phyloP scores from a whole-genome alignment of 2,797 vertebrate species.

The Diplodus puntazzo region DNA sequence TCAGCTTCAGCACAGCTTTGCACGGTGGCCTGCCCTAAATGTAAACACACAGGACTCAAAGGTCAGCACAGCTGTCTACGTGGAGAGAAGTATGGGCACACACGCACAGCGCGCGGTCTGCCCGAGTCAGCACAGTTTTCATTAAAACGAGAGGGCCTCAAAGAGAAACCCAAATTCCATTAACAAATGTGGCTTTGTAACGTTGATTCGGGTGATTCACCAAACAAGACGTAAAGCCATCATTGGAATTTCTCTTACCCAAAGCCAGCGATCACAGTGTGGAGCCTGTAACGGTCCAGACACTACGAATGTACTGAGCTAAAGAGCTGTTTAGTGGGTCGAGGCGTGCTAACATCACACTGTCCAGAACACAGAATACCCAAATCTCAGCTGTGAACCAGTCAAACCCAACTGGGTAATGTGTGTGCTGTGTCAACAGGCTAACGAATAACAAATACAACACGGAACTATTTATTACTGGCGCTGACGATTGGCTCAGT shows the following conservation, averaged over 20 bases:
- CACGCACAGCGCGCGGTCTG: not conserved
- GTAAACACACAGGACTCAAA: conserved; percentile 38
- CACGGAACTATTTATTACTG: not conserved
- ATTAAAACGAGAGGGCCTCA: too few relatives aligned
- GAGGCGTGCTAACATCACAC: not conserved
- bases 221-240: not conserved
- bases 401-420: too few relatives aligned
- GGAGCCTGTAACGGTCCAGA: not conserved
- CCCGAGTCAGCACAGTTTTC: not conserved
- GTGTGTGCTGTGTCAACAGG: too few relatives aligned
- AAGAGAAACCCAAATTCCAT: not conserved
- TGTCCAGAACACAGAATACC: not conserved
- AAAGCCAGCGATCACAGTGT: not conserved
- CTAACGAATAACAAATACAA: not conserved
- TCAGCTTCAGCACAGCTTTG: not conserved
- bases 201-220: not conserved
- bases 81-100: conserved; percentile 1
- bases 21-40: conserved; percentile 12
- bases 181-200: not conserved
- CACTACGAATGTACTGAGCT: not conserved
- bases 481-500: not conserved
- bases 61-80: conserved; percentile 8
- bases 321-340: not conserved
- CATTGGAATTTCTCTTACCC: not conserved
- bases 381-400: not conserved